Conservation (phyloP, 2,888 invertebrate species). For the Sycophila texana region DNA sequence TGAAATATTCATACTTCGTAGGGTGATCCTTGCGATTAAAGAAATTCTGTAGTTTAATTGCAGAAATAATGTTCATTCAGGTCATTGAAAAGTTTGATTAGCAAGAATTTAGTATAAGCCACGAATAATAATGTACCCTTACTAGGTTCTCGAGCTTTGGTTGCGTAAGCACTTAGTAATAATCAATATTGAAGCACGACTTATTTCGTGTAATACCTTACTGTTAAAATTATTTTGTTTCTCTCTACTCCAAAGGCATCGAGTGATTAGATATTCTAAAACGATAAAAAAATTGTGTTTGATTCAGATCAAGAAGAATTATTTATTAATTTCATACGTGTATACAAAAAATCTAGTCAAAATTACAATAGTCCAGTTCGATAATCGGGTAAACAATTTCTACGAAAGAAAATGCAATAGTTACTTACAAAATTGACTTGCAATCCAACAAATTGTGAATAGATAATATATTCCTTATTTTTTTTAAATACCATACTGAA, state of each 20-base stretch:
- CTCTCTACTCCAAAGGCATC: neutral
- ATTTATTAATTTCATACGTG: neutral
- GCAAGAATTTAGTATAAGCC: neutral
- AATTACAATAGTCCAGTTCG: neutral
- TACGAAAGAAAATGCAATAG: neutral
- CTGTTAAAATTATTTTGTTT: neutral
- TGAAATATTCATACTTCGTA: no score
- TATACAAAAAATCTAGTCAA: no score
- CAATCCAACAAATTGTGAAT: neutral
- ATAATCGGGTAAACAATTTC: neutral
- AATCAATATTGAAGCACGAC: constrained; percentile 39
- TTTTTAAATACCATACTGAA: no score
- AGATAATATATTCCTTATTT: no score
- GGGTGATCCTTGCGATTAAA: no score
- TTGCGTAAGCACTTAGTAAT: constrained; percentile 27
- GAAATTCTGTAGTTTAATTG: no score
- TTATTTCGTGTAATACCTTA: constrained; percentile 10
- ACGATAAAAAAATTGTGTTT: no score
- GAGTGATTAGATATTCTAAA: neutral
- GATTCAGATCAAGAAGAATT: neutral
- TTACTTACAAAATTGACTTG: neutral
- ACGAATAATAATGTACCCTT: constrained; percentile 12
- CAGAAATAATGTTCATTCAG: no score
- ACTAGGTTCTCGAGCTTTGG: constrained; percentile 7
- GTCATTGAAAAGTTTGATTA: neutral